Conservation (phyloP, 2,113 vertebrate genomes). For the Vireo altiloquus region DNA sequence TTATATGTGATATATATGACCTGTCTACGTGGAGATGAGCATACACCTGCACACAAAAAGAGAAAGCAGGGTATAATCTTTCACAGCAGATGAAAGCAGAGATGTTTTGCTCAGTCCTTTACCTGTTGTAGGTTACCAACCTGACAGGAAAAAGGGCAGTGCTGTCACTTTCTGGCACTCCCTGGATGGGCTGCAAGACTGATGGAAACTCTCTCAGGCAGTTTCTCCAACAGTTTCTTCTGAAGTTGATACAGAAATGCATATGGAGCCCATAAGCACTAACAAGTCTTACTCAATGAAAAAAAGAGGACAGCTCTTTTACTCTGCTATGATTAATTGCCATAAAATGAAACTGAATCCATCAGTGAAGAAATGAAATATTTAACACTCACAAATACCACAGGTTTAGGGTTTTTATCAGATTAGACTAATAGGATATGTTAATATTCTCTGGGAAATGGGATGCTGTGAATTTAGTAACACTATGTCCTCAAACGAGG, state of each 20-base stretch:
- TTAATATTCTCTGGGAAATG: background rate
- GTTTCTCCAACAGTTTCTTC: background rate
- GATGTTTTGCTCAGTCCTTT: background rate
- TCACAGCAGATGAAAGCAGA: background rate
- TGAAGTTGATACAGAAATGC: background rate
- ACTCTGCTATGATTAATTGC: background rate
- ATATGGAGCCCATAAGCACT: background rate
- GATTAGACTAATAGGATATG: background rate
- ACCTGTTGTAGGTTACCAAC: background rate
- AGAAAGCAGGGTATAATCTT: background rate
- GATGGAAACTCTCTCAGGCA: background rate
- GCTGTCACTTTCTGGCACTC: background rate
- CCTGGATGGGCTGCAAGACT: background rate
- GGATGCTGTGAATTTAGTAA: background rate
- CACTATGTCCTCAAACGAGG: background rate
- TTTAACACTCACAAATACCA: background rate
- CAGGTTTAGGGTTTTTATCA: background rate
- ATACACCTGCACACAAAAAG: accelerated
- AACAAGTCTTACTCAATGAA: background rate
- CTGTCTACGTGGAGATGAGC: accelerated
- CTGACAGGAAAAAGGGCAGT: background rate
- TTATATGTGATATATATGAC: background rate
- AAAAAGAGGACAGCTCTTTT: background rate
- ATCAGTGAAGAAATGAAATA: background rate
- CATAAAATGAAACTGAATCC: background rate